Percentiles rank a stretch among this genome's conserved stretches.
Evolutionary conservation across 37 sponge, comb jelly and placozoan genomes (phyloP).

Genomic region (Tethya wilhelma): DNA sequence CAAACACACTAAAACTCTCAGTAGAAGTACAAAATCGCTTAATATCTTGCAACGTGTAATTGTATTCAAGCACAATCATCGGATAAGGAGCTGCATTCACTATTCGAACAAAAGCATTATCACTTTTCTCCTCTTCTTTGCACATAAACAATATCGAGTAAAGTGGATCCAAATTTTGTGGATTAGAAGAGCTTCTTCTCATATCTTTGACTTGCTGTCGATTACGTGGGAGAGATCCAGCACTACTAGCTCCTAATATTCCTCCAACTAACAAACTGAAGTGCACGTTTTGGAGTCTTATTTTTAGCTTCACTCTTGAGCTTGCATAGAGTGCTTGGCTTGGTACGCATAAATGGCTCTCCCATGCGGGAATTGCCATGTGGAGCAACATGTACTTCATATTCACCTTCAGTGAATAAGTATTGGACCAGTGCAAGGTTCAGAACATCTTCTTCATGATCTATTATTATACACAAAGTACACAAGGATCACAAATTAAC

Average conservation of each 20-base stretch:
- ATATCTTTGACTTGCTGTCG: slow-evolving; percentile 13
- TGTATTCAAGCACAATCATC: neutral
- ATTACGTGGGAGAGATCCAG: slow-evolving; percentile 14
- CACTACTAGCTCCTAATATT: slow-evolving; percentile 15
- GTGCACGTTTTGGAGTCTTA: slow-evolving; percentile 2
- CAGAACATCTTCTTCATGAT: too few relatives aligned
- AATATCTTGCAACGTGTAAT: slow-evolving; percentile 3
- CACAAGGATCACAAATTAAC: too few relatives aligned
- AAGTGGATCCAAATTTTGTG: neutral
- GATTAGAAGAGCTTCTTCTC: neutral
- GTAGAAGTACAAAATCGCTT: slow-evolving; percentile 4
- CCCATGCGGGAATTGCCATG: slow-evolving; percentile 22
- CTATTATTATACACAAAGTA: too few relatives aligned
- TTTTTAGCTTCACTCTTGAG: slow-evolving; percentile 1
- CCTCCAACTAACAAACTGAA: slow-evolving; percentile 13
- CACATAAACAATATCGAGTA: slow-evolving; percentile 9
- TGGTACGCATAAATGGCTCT: slow-evolving; percentile 22
- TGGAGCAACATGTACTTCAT: slow-evolving; percentile 17
- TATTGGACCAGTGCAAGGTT: slow-evolving; percentile 18
- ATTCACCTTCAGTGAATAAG: slow-evolving; percentile 6
- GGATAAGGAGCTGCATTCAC: slow-evolving; percentile 26
- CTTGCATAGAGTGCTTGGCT: slow-evolving; percentile 24
- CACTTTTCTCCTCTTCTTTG: slow-evolving; percentile 5
- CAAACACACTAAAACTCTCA: neutral
- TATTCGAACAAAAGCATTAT: slow-evolving; percentile 3